phyloP scores from a whole-genome alignment of 2,888 invertebrate genomes.

The Eristalinus sepulchralis region DNA sequence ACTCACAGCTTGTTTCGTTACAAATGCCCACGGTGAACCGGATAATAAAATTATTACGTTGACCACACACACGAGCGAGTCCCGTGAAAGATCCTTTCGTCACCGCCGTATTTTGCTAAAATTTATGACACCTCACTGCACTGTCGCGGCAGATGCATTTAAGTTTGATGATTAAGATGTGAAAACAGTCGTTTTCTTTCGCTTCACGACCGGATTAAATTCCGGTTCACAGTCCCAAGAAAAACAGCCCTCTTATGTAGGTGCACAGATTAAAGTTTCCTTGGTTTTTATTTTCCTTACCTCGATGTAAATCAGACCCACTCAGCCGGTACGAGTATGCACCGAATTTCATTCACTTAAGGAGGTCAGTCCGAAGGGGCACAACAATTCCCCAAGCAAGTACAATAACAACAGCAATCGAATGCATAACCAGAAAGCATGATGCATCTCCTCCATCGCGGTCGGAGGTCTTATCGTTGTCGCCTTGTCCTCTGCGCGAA shows the following conservation, averaged over 20 bases:
- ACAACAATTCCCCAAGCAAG: background rate
- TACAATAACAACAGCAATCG: background rate
- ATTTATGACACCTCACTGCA: background rate
- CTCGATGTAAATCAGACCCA: background rate
- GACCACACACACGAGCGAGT: conserved; percentile 4
- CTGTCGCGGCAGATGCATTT: background rate
- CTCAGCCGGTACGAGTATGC: conserved; percentile 30
- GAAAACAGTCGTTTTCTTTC: background rate
- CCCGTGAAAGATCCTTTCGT: conserved; percentile 7
- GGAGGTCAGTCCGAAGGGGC: background rate
- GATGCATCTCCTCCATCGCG: background rate
- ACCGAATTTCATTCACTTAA: conserved; percentile 24
- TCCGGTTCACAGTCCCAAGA: background rate
- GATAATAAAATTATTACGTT: conserved; percentile 4
- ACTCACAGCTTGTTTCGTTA: background rate
- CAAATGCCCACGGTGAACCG: conserved; percentile 33
- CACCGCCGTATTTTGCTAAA: background rate
- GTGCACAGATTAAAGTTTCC: background rate
- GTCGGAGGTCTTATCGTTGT: conserved; percentile 1
- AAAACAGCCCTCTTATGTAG: background rate
- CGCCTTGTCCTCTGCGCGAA: conserved; percentile 51
- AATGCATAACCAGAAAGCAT: conserved; percentile 12
- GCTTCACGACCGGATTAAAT: background rate
- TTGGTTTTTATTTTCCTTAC: background rate
- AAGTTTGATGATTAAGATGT: background rate